A percentile compares a stretch with the other conserved stretches of the same genome.
Evolutionary conservation across 2,888 invertebrate genomes (phyloP).

Genomic region (Steinernema hermaphroditum): DNA sequence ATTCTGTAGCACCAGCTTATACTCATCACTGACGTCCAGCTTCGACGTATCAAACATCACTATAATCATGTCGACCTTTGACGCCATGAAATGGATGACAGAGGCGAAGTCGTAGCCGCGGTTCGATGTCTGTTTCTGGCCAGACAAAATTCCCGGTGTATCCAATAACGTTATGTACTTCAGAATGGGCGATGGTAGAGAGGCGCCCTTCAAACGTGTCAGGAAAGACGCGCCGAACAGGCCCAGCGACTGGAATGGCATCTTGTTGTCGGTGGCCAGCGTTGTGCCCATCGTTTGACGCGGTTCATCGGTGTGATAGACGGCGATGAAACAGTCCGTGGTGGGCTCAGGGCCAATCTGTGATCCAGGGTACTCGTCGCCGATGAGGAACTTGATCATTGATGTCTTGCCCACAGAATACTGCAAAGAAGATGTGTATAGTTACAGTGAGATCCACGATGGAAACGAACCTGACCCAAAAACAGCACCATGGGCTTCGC

Average conservation of each 20-base stretch:
- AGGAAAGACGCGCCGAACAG: constrained; percentile 37
- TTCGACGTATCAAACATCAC: constrained; percentile 53
- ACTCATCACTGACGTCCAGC: constrained; percentile 54
- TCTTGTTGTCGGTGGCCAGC: constrained; percentile 10
- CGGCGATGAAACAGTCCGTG: constrained; percentile 49
- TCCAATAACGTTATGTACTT: constrained; percentile 42
- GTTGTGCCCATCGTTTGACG: constrained; percentile 27
- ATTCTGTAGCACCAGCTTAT: constrained; percentile 36
- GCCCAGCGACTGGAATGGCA: constrained; percentile 29
- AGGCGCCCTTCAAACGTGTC: constrained; percentile 25
- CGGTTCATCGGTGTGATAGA: constrained; percentile 24
- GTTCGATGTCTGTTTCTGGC: constrained; percentile 40
- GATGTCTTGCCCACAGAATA: constrained; percentile 67
- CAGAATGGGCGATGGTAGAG: constrained; percentile 33
- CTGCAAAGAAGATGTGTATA: constrained; percentile 37
- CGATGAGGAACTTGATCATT: constrained; percentile 55
- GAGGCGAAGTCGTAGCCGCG: constrained; percentile 35
- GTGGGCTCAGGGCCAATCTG: constrained; percentile 60
- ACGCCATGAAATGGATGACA: constrained; percentile 51
- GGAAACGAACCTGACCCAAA: constrained; percentile 30
- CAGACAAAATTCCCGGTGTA: constrained; percentile 46
- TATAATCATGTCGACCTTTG: constrained; percentile 49
- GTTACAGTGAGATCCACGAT: background rate
- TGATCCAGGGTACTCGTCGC: constrained; percentile 51
- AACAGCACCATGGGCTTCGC: constrained; percentile 35